These are phyloP conservation scores for Sinotaia quadrata DNA, from an alignment of 2,888 invertebrate species.

Conservation along the genomic window DNA sequence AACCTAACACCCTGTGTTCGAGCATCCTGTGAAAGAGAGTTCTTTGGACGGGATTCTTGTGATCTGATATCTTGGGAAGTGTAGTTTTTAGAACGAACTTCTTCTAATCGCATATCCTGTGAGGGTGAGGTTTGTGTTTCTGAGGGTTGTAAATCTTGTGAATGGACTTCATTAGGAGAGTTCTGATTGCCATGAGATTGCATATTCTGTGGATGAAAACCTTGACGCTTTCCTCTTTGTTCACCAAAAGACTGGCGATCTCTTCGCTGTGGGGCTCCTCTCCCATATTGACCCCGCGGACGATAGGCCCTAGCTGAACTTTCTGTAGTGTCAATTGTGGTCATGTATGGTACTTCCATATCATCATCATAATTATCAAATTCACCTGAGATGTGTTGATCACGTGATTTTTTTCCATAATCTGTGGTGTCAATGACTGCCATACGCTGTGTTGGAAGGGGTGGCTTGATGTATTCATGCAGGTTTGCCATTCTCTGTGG, in stretches of 20 bases:
- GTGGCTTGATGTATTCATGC: neutral
- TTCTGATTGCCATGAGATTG: neutral
- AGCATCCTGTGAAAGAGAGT: neutral
- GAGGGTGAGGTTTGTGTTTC: conserved; percentile 1
- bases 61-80: neutral
- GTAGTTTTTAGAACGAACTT: neutral
- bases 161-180: too few relatives aligned
- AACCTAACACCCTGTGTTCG: neutral
- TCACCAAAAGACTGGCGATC: conserved; percentile 18
- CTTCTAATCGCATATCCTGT: neutral
- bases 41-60: neutral
- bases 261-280: conserved; percentile 7
- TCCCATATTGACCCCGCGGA: neutral
- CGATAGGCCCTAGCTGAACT: conserved; percentile 20
- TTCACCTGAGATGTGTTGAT: conserved; percentile 18
- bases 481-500: neutral
- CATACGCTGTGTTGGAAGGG: conserved; percentile 23
- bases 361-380: conserved; percentile 26
- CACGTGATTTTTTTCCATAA: conserved; percentile 26
- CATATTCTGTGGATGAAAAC: neutral
- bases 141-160: neutral
- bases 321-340: conserved; percentile 26
- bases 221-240: conserved; percentile 9
- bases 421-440: conserved; percentile 39
- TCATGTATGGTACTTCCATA: conserved; percentile 24